Base-by-base conservation (phyloP, 2,888 invertebrate genomes). In the Bombylius major region DNA sequence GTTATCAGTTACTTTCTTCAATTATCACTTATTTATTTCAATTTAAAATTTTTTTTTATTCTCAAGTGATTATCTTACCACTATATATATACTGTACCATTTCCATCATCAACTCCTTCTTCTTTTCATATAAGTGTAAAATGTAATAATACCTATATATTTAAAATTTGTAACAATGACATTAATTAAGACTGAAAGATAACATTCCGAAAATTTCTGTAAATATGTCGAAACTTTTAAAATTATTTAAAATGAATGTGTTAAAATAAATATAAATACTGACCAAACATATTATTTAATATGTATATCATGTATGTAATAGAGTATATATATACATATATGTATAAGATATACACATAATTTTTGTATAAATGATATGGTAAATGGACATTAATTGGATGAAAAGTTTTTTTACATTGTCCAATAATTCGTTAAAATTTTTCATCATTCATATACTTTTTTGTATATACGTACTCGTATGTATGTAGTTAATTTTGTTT, bases 301-400 rank as follows among this genome's bases (percentile, higher is more conserved):
- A 42, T 11, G 39, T 42, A 7, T 11, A 42, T 42, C 23, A 11
- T 42, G 11, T 36, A 42, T 11, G 11, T 42, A 42, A 4, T 42
- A 23, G 23, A 23, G 23, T 23, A 23, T 42, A 5, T 42, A 42
- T 11, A 7, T 42, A 42, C 12, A 42, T 42, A 9, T 39, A 42
- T 42, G 23, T 23, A 3, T 2, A 23, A 3, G 23, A 23, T 23
- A 23, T 23, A 23, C 23, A 23, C 23, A 23, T 23, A 23, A 23
- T 23, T 23, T 23, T 23, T 23, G 23, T 23, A 23, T 46, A 14
- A 46, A 46, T 11, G n/a, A n/a, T 46, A 46, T 46, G 14, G 23
- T 14, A 46, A 46, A n/a, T 55, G 44, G 54, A 55, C 50, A 34
- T 48, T 55, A 55, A 55, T 55, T 55, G 54, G 54, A 42, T 55